These are phyloP conservation scores for Falco berigora DNA, from an alignment of 2,797 vertebrate genomes.

Conservation along the genomic window DNA sequence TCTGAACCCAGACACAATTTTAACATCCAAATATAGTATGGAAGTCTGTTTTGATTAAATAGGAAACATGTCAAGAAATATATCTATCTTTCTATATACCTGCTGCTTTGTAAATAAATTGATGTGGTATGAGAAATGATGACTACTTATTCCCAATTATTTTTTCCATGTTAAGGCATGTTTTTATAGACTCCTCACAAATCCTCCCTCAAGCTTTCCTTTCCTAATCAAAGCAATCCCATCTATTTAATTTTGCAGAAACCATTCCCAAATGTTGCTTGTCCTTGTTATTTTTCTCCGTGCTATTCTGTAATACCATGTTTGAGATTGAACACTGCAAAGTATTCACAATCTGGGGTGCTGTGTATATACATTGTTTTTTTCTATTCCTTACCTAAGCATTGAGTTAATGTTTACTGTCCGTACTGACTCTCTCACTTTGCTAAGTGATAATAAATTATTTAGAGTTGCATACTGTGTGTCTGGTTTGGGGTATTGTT, in stretches of 20 bases:
- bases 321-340: neutral
- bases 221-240: neutral
- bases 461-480: neutral
- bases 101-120: neutral
- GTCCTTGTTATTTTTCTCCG: neutral
- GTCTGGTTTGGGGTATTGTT: neutral
- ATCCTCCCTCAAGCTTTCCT: neutral
- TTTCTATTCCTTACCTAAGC: neutral
- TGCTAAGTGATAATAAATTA: constrained; percentile 1
- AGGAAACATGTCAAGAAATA: neutral
- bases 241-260: neutral
- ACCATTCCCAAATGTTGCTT: neutral
- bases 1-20: neutral
- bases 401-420: neutral
- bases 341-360: neutral
- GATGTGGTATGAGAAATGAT: neutral
- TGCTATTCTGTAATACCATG: neutral
- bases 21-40: neutral
- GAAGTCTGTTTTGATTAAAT: neutral
- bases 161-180: neutral
- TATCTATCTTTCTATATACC: neutral
- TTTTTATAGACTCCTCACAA: neutral
- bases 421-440: neutral
- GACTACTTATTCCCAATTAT: neutral
- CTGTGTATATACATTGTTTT: neutral